Base-by-base conservation (phyloP, 2,113 vertebrate genomes). In the Pituophis catenifer region DNA sequence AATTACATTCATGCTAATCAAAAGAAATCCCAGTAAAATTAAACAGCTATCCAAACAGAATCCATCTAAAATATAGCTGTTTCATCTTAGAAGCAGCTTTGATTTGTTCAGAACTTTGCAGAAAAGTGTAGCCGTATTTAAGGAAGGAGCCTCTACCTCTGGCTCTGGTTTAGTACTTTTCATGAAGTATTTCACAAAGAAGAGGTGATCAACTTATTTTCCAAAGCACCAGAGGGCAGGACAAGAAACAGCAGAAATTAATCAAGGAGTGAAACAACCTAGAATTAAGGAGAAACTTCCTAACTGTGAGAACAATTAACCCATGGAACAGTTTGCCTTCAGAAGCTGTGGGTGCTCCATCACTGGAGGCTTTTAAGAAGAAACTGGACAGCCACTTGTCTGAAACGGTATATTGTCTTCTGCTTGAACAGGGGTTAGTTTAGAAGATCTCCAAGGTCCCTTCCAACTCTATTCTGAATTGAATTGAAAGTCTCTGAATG, bases 21-120 rank as follows among this genome's bases (percentile, higher is more conserved):
- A 90, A 91, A 92, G 53, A 17, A 93, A 94, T 89, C 50, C 93
- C 89, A 90, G 3, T 38, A 48, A 62, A 59, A 33, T 92, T 44
- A 70, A 86, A 81, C 44, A 58, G 75, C 48, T 62, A 23, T 65
- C 90, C 48, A 50, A 75, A 88, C 6, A 89, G 87, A 88, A 85
- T 87, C 94, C 58, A 88, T 33, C 6, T 53, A 92, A 19, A 58
- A 93, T 90, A 94, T 91, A 92, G 2, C 33, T 57, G 15, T 7
- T 57, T 29, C 54, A n/a, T 26, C 38, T 86, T 90, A 13, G 59
- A 33, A 57, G 54, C 29, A 86, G 65, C 29, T 33, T 93, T 65
- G 65, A 58, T 50, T 86, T 90, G 17, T 90, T 89, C 6, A 86
- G 38, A 8, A 8, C 33, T 59, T 52, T 33, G 38, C 21, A 24